Evolutionary conservation across 2,888 invertebrate species (phyloP).

Genomic region (Pheosia tremula): DNA sequence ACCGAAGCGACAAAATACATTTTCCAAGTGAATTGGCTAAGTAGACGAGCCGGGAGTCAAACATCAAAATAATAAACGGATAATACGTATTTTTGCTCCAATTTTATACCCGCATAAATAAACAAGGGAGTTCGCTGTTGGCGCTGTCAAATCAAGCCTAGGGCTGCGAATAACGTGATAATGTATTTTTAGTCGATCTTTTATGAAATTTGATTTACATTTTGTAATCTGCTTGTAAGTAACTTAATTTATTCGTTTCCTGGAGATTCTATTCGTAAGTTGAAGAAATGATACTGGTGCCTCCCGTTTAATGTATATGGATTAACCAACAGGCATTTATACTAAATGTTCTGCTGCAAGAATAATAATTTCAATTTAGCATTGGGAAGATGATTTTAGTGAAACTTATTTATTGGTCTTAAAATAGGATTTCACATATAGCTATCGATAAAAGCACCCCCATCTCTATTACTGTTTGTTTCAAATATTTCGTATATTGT

Average conservation of each 20-base stretch:
- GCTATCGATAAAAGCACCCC: slow-evolving; percentile 12
- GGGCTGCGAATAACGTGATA: slow-evolving; percentile 29
- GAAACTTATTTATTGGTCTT: no score
- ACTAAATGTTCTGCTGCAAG: no score
- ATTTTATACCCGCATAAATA: slow-evolving; percentile 53
- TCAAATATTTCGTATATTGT: slow-evolving; percentile 39
- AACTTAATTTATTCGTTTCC: no score
- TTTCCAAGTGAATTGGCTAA: slow-evolving; percentile 44
- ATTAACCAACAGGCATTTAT: no score
- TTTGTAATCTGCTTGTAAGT: neutral
- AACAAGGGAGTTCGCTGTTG: slow-evolving; percentile 39
- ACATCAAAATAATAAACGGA: slow-evolving; percentile 50
- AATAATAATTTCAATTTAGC: no score
- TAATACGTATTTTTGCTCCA: slow-evolving; percentile 49
- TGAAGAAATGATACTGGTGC: no score
- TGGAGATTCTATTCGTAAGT: no score
- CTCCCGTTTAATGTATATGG: no score
- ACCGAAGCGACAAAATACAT: slow-evolving; percentile 38
- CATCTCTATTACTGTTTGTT: slow-evolving; percentile 26
- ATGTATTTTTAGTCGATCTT: slow-evolving; percentile 26
- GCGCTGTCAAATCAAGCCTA: slow-evolving; percentile 36
- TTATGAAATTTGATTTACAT: slow-evolving; percentile 11
- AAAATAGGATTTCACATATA: no score
- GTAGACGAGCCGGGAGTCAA: slow-evolving; percentile 36
- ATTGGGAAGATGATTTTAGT: no score